Evolutionary conservation across 2,797 vertebrate species (phyloP), one percentile per base, ranked within the genome.

Genomic region (Platalea minor): DNA sequence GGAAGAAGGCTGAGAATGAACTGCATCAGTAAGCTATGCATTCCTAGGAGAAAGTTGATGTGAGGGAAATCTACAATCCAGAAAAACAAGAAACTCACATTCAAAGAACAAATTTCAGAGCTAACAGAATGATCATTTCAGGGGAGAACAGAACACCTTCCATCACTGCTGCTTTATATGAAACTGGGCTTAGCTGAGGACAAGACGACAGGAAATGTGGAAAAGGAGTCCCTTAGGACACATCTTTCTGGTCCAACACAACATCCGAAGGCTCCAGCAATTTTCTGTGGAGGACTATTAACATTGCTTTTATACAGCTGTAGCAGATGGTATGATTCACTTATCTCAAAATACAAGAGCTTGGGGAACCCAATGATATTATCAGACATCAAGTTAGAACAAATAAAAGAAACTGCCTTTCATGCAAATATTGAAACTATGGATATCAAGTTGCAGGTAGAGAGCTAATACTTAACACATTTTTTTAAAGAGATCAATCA

Each of bases 261-360:
- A 88, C 68, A 87, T 72, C 70, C 3, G 0, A 94, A 89, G 64
- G 67, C 72, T 96, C 61, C 73, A 94, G 82, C 85, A 94, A 86
- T 93, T 96, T 96, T 95, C 95, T 89, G 39, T 51, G 53, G 75
- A 93, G 93, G 41, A 85, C 94, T 74, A 95, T 85, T 93, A 96
- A 87, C 33, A 10, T 51, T 91, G 86, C 64, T 89, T 96, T 96
- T 87, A 96, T 89, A 93, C 95, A 96, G 91, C 95, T 95, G 92
- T 24, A 96, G 90, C 93, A 96, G 96, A 96, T 95, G 93, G 94
- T 85, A 91, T 96, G 96, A 96, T 97, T 95, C 95, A 96, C 92
- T 95, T 95, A 93, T 39, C 91, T 79, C 93, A 94, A 92, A 96
- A 96, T 87, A 93, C 79, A 94, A 93, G 92, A 93, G 95, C 89